Evolutionary conservation across 2,888 invertebrate genomes (phyloP).

Genomic region (Xestia c-nigrum): DNA sequence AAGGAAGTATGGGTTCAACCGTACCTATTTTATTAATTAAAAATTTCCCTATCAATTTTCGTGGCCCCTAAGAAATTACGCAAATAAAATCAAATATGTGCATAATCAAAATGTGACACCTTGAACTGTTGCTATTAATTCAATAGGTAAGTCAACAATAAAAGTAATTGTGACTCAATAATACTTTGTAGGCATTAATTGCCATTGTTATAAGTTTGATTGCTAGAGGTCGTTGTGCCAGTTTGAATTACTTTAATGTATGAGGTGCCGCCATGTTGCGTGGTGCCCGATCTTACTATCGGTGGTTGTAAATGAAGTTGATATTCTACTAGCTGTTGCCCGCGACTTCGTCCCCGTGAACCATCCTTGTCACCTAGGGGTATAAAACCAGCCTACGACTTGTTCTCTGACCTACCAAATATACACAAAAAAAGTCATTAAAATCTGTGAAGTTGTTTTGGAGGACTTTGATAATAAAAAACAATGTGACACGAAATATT

Average conservation of each 20-base stretch:
- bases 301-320: background rate
- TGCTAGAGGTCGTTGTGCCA: conserved; percentile 53
- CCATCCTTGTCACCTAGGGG: too few species aligned
- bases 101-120: conserved; percentile 61
- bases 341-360: too few species aligned
- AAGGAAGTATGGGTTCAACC: background rate
- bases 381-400: too few species aligned
- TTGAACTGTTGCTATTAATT: conserved; percentile 62
- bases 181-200: conserved; percentile 43
- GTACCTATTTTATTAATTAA: background rate
- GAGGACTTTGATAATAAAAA: too few species aligned
- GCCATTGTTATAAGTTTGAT: conserved; percentile 40
- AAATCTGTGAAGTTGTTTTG: too few species aligned
- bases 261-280: background rate
- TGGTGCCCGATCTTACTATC: background rate
- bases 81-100: conserved; percentile 58
- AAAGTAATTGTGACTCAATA: conserved; percentile 60
- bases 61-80: conserved; percentile 36
- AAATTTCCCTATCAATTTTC: conserved; percentile 1
- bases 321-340: too few species aligned
- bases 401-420: too few species aligned
- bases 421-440: too few species aligned
- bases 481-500: too few species aligned
- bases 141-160: conserved; percentile 58
- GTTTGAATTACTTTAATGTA: conserved; percentile 20